A percentile compares a stretch with the other conserved stretches of the same genome.
These are phyloP conservation scores for Tolmerus cingulatus DNA, from an alignment of 2,888 invertebrate genomes.

Conservation along the genomic window DNA sequence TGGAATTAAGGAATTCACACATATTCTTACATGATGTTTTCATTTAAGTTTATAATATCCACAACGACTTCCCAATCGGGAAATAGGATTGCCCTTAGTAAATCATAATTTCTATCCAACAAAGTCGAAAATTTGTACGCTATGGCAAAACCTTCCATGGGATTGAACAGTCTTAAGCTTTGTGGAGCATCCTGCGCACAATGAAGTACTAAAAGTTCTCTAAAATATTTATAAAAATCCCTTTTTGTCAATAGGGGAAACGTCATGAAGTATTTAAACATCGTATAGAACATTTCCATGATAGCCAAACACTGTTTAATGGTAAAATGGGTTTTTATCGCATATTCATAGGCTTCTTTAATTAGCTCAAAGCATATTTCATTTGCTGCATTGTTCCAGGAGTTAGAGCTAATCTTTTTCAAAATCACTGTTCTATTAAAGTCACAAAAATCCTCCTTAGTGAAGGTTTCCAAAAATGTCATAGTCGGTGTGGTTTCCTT, in stretches of 20 bases:
- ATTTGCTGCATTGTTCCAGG: not conserved
- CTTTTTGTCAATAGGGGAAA: not conserved
- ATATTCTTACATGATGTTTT: no score
- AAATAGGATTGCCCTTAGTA: not conserved
- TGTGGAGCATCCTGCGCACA: not conserved
- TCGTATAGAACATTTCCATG: not conserved
- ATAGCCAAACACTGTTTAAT: not conserved
- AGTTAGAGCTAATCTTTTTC: not conserved
- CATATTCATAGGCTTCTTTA: not conserved
- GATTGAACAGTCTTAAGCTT: not conserved
- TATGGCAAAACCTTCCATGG: not conserved
- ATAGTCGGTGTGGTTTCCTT: not conserved
- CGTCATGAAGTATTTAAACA: slow-evolving; percentile 3
- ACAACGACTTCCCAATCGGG: not conserved
- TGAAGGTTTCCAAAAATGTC: not conserved
- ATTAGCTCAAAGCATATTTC: not conserved
- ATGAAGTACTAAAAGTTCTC: not conserved
- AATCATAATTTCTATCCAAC: slow-evolving; percentile 23
- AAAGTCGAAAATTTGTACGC: not conserved
- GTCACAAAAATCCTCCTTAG: not conserved
- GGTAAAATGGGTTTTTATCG: not conserved
- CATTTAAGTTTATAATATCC: not conserved
- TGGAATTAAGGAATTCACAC: no score
- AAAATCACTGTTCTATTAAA: not conserved
- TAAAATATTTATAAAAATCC: slow-evolving; percentile 4